Evolutionary conservation across 2,113 vertebrate genomes (phyloP), one percentile per base, ranked within the genome.

Genomic region (Panthera leo): DNA sequence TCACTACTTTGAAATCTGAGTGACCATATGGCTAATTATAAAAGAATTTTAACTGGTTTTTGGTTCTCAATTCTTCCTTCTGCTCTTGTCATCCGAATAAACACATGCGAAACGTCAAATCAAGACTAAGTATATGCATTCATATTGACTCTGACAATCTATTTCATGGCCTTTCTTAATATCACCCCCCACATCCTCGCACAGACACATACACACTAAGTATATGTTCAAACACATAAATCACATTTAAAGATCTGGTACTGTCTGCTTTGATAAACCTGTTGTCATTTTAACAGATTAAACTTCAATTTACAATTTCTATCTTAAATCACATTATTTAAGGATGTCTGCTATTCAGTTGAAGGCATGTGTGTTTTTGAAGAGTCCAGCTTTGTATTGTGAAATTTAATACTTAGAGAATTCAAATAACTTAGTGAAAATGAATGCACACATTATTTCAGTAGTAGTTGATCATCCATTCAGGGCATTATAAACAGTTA

Each of bases 1-100:
- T 88, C 73, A 75, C 19, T 79, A 4, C 42, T 96, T 97, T 95
- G 89, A 95, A 84, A 31, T 85, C 39, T 71, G 63, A 91, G 34
- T 95, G 71, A 73, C 76, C 34, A n/a, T 91, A 85, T 97, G 51
- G 45, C 65, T 94, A 85, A 25, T 63, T 95, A 91, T 79, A 42
- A 91, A 91, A 79, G 84, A 73, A 92, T 94, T 97, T 87, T 34
- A 95, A 58, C 53, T 85, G 39, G 36, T 7, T 39, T 97, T 96
- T 93, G 31, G 6, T 70, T 97, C 31, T 95, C 55, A 85, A 70
- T 65, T 48, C 27, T 95, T 90, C 82, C 39, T 21, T 92, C 31
- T 90, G 19, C 23, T 90, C 87, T 84, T 89, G 19, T 73, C 53
- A 82, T 67, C n/a, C 73, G 34, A 97, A 68, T 87, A 76, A 95